Percentiles rank a stretch among this genome's conserved stretches.
phyloP scores from a whole-genome alignment of 2,888 invertebrate genomes.

The Erebia ligea region DNA sequence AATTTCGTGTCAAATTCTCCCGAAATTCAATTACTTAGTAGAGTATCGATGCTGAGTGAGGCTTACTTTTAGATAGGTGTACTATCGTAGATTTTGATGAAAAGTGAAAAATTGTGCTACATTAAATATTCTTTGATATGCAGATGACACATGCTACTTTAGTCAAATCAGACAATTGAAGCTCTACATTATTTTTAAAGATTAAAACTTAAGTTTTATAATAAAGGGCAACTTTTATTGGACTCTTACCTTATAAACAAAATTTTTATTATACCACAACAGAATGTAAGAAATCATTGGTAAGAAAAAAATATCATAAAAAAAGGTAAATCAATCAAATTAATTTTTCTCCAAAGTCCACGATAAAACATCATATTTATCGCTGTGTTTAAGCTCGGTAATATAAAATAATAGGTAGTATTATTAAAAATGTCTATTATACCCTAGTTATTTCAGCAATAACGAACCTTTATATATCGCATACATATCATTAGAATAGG shows the following conservation, averaged over 20 bases:
- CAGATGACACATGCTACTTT: too few species aligned
- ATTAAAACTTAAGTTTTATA: background rate
- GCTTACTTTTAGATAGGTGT: slow-evolving; percentile 57
- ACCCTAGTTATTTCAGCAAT: slow-evolving; percentile 60
- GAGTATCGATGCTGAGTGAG: slow-evolving; percentile 53
- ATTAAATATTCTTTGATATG: background rate
- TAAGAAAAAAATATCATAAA: too few species aligned
- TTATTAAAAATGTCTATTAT: slow-evolving; percentile 32
- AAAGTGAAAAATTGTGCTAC: background rate
- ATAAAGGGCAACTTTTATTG: background rate
- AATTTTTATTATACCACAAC: too few species aligned
- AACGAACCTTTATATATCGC: slow-evolving; percentile 69
- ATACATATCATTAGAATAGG: slow-evolving; percentile 79
- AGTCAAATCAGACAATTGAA: background rate
- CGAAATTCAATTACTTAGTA: slow-evolving; percentile 83
- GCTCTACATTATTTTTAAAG: too few species aligned
- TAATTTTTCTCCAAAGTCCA: slow-evolving; percentile 47
- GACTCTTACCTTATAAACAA: too few species aligned
- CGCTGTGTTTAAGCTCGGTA: slow-evolving; percentile 31
- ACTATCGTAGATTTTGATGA: slow-evolving; percentile 56
- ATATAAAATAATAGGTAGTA: slow-evolving; percentile 27
- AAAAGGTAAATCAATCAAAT: too few species aligned
- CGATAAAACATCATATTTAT: slow-evolving; percentile 33
- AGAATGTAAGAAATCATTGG: too few species aligned
- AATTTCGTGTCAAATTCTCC: slow-evolving; percentile 83